Evolutionary conservation across 2,113 vertebrate species (phyloP), one percentile per base, ranked within the genome.

Genomic region (Beaufortia kweichowensis): DNA sequence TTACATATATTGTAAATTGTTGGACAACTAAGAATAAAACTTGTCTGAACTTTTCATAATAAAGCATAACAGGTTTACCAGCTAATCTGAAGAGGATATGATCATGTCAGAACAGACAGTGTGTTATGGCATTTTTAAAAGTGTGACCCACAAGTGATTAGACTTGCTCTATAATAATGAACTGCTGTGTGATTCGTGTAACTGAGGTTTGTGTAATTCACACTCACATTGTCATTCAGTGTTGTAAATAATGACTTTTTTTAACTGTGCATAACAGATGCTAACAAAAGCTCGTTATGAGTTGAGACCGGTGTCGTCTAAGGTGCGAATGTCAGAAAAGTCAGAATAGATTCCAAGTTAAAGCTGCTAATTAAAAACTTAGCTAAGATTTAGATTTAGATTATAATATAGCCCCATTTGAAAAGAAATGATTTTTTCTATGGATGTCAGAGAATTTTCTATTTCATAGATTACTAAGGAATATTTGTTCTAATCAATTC

Each of bases 151-250:
- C 28, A 23, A 55, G 28, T 68, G 19, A 68, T 23, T 9, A 55
- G 33, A 55, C 2, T 55, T 35, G n/a, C n/a, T n/a, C n/a, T n/a
- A n/a, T n/a, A n/a, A n/a, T n/a, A n/a, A n/a, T n/a, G n/a, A n/a
- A n/a, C n/a, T n/a, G n/a, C n/a, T n/a, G n/a, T n/a, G n/a, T n/a
- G n/a, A n/a, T n/a, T n/a, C n/a, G n/a, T n/a, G n/a, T n/a, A n/a
- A n/a, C n/a, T 71, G 29, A 57, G 15, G 6, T 26, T 7, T 19
- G 29, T 35, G 29, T 33, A 69, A 69, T 55, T 69, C 66, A 33
- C 48, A 35, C 66, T 23, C 7, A 21, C 10, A 28, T 12, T 31
- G 46, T 55, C 0, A 1, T 5, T 71, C 14, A 19, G 4, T 56
- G 50, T 7, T 70, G 11, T 48, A 48, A 50, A 67, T 21, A 15